A percentile compares a stretch with the other conserved stretches of the same genome.
Evolutionary conservation across 2,113 vertebrate species (phyloP).

Genomic region (Saccopteryx bilineata): DNA sequence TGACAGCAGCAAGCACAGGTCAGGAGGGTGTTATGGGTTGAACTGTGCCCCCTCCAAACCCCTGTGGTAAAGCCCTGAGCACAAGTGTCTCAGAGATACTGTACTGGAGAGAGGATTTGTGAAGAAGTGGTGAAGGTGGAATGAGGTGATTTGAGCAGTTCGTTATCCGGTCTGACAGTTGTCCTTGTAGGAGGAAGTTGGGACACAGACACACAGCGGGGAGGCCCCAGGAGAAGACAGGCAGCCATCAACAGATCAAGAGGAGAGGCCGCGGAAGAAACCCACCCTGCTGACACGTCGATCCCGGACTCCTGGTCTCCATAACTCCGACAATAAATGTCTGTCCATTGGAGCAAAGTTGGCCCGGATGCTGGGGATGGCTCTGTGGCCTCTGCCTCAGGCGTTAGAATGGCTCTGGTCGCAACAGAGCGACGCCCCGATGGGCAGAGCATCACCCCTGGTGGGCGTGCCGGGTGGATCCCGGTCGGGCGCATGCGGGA

Average conservation of each 20-base stretch:
- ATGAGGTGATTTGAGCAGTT: not conserved
- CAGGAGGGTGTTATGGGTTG: not conserved
- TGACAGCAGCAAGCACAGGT: not conserved
- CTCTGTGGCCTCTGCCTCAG: too few species aligned
- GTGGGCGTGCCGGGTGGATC: too few species aligned
- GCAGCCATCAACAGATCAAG: rapidly evolving
- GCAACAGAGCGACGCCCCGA: too few species aligned
- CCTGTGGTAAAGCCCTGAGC: not conserved
- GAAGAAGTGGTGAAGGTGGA: not conserved
- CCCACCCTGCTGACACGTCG: rapidly evolving
- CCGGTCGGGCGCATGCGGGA: too few species aligned
- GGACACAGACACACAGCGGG: not conserved
- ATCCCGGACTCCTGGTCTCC: not conserved
- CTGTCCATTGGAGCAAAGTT: not conserved
- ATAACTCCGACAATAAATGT: not conserved
- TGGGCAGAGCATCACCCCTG: too few species aligned
- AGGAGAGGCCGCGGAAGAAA: not conserved
- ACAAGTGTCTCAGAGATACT: not conserved
- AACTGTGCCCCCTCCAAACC: rapidly evolving
- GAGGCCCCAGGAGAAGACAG: not conserved
- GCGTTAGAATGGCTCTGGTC: too few species aligned
- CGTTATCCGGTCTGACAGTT: not conserved
- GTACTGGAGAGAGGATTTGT: not conserved
- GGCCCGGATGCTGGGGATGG: too few species aligned
- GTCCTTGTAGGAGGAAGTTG: not conserved